Conservation (phyloP, 2,888 invertebrate genomes). For the Brenthis daphne region DNA sequence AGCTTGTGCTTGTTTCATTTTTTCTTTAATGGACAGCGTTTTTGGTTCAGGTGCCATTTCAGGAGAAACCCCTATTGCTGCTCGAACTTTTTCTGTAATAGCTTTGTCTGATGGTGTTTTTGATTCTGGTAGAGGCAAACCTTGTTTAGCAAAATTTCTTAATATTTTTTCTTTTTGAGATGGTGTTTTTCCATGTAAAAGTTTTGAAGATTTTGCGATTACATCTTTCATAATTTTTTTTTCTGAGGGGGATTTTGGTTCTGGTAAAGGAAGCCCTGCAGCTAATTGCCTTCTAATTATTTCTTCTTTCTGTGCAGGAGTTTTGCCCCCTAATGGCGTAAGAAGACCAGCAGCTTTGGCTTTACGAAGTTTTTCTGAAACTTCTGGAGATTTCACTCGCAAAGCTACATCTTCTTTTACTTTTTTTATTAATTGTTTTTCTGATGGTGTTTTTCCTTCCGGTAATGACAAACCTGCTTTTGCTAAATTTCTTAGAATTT, state of each 20-base stretch:
- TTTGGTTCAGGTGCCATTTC: conserved; percentile 34
- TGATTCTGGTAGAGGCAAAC: conserved; percentile 46
- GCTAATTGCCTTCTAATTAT: conserved; percentile 48
- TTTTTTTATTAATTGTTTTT: conserved; percentile 47
- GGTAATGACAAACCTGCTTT: conserved; percentile 48
- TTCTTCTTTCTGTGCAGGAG: conserved; percentile 42
- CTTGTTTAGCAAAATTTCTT: conserved; percentile 40
- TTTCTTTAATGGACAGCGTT: conserved; percentile 44
- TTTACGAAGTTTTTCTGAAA: conserved; percentile 39
- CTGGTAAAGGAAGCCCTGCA: conserved; percentile 45
- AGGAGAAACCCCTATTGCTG: conserved; percentile 23
- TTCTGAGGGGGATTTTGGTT: conserved; percentile 47
- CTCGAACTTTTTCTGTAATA: conserved; percentile 43
- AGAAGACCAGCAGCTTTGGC: conserved; percentile 46
- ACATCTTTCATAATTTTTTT: conserved; percentile 30
- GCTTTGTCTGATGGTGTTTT: conserved; percentile 47
- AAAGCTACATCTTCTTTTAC: conserved; percentile 48
- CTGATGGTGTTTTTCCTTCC: conserved; percentile 50
- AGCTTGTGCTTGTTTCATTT: conserved; percentile 46
- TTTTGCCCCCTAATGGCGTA: conserved; percentile 46
- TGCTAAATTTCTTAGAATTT: conserved; percentile 42
- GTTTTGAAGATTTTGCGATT: conserved; percentile 20
- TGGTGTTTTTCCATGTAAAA: conserved; percentile 43
- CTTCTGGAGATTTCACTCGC: conserved; percentile 44
- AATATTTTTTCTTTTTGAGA: conserved; percentile 46